A percentile compares a stretch with the other conserved stretches of the same genome.
These are phyloP conservation scores for Notothenia rossii DNA, from an alignment of 2,113 vertebrate species.

Conservation along the genomic window DNA sequence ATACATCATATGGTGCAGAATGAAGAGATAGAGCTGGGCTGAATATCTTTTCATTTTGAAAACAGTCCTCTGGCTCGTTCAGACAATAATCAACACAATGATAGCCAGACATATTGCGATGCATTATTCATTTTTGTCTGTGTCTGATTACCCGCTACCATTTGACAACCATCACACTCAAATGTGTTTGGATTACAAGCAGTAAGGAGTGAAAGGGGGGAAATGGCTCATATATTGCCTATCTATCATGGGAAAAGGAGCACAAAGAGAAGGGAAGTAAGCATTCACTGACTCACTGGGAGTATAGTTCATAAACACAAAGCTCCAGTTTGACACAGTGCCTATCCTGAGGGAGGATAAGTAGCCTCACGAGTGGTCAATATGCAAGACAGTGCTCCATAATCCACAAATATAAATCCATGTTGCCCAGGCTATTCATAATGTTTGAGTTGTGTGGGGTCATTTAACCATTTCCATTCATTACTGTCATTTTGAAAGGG, in stretches of 20 bases:
- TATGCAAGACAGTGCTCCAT: slow-evolving; percentile 54
- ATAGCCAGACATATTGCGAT: slow-evolving; percentile 73
- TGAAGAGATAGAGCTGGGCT: slow-evolving; percentile 2
- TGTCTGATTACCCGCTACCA: slow-evolving; percentile 72
- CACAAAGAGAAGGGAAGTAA: slow-evolving; percentile 41
- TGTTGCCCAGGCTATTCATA: slow-evolving; percentile 61
- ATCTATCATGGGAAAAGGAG: slow-evolving; percentile 71
- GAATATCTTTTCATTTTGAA: slow-evolving; percentile 57
- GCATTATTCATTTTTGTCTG: slow-evolving; percentile 78
- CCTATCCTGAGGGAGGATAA: slow-evolving; percentile 55
- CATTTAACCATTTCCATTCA: slow-evolving; percentile 76
- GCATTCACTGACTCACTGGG: slow-evolving; percentile 35
- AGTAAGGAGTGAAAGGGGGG: slow-evolving; percentile 56
- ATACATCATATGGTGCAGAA: not conserved
- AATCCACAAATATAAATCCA: slow-evolving; percentile 65
- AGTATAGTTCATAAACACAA: slow-evolving; percentile 64
- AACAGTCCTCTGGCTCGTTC: slow-evolving; percentile 52
- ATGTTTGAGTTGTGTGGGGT: slow-evolving; percentile 62
- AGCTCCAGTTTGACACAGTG: slow-evolving; percentile 61
- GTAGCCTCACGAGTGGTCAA: slow-evolving; percentile 57
- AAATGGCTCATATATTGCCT: slow-evolving; percentile 53
- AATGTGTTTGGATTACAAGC: slow-evolving; percentile 78
- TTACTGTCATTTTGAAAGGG: slow-evolving; percentile 70
- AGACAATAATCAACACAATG: slow-evolving; percentile 75
- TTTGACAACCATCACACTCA: slow-evolving; percentile 79